Evolutionary conservation across 64 coral and sea anemone genomes (phyloP).

Genomic region (Platygyra sinensis): DNA sequence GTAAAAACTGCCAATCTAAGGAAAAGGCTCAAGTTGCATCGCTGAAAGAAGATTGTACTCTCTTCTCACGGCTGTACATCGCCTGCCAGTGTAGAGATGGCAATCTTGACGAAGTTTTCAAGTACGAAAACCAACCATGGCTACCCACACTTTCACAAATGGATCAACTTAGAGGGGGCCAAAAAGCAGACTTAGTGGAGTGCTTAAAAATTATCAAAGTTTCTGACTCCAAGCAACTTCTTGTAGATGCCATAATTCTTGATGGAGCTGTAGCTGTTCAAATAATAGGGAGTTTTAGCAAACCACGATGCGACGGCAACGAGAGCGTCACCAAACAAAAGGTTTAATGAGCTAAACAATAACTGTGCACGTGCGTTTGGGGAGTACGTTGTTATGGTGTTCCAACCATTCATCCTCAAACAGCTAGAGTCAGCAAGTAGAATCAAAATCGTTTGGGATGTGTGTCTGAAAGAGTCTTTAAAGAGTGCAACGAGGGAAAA

Average conservation of each 20-base stretch:
- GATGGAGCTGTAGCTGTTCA: conserved; percentile 30
- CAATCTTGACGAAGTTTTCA: conserved; percentile 3
- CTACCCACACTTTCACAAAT: conserved; percentile 24
- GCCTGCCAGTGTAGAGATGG: conserved; percentile 4
- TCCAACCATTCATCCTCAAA: background rate
- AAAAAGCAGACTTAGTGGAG: conserved; percentile 29
- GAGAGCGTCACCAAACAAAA: too few species aligned
- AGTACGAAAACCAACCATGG: conserved; percentile 51
- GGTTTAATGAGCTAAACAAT: too few species aligned
- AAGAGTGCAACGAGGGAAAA: conserved; percentile 33
- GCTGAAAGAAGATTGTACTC: background rate
- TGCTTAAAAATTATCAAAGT: background rate
- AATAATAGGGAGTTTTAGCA: too few species aligned
- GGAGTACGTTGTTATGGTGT: conserved; percentile 6
- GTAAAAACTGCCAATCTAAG: background rate
- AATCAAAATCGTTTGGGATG: conserved; percentile 22
- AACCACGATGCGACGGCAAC: too few species aligned
- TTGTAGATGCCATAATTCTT: background rate
- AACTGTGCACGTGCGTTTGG: conserved; percentile 33
- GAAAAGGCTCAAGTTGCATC: background rate
- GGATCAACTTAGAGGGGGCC: conserved; percentile 1
- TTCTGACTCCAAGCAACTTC: background rate
- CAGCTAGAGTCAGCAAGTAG: conserved; percentile 1
- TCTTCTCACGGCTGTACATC: background rate
- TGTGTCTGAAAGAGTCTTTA: background rate